Percentiles rank a stretch among this genome's conserved stretches.
Evolutionary conservation across 1,140 invertebrate species (phyloP).

Genomic region (Pogonomyrmex californicus): DNA sequence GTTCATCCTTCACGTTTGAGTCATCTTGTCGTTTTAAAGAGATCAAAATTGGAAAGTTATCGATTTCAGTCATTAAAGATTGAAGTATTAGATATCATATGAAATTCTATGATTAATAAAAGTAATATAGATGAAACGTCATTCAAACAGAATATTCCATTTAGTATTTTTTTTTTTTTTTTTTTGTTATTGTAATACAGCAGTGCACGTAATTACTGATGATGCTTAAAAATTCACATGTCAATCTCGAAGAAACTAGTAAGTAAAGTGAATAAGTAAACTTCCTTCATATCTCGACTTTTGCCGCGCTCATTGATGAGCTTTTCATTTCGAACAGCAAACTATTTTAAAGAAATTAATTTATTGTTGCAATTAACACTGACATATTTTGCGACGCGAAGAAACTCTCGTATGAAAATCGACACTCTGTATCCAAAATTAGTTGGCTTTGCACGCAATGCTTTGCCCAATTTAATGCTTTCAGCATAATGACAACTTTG

Average conservation of each 20-base stretch:
- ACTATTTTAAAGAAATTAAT: conserved; percentile 61
- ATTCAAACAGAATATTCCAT: neutral
- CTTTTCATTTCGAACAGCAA: conserved; percentile 25
- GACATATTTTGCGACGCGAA: conserved; percentile 9
- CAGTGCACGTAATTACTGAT: neutral
- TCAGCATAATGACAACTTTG: conserved; percentile 27
- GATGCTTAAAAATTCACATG: neutral
- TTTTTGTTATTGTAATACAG: neutral
- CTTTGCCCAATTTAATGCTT: conserved; percentile 40
- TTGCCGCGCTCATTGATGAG: neutral
- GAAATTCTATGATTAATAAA: neutral
- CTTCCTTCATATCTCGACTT: conserved; percentile 6
- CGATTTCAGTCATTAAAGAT: neutral
- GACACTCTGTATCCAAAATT: conserved; percentile 23
- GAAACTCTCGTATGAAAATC: conserved; percentile 45
- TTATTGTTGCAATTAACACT: conserved; percentile 40
- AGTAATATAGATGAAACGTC: neutral
- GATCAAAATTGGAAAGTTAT: conserved; percentile 9
- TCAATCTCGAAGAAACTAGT: neutral
- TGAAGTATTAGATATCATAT: neutral
- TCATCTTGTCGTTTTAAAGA: conserved; percentile 4
- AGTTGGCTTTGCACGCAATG: conserved; percentile 18
- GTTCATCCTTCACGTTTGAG: neutral
- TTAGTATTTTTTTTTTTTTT: neutral
- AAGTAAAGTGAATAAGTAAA: neutral